phyloP scores from a whole-genome alignment of 2,888 invertebrate species.

The Masnerella sp. region DNA sequence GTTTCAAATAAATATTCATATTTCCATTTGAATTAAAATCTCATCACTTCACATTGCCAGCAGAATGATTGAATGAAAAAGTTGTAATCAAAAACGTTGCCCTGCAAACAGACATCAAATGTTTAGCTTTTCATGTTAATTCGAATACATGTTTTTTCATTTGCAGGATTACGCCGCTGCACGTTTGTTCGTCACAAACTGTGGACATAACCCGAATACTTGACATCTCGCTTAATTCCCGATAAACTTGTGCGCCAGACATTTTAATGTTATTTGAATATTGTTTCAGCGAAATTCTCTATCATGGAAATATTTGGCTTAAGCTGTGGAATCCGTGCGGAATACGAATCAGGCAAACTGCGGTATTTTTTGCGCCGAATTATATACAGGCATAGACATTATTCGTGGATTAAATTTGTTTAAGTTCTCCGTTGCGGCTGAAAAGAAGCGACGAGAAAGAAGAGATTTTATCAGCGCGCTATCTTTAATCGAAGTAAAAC shows the following conservation, averaged over 20 bases:
- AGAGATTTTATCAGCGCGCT: too few relatives aligned
- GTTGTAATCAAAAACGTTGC: too few relatives aligned
- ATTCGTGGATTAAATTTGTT: slow-evolving; percentile 25
- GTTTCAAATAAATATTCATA: too few relatives aligned
- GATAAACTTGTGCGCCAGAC: slow-evolving; percentile 19
- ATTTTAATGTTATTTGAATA: slow-evolving; percentile 34
- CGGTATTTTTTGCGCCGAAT: not conserved
- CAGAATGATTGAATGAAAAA: too few relatives aligned
- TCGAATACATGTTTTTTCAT: slow-evolving; percentile 1
- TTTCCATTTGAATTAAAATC: slow-evolving; percentile 2
- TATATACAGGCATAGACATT: slow-evolving; percentile 1
- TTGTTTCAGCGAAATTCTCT: slow-evolving; percentile 23
- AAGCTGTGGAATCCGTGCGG: slow-evolving; percentile 16
- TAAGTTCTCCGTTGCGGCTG: not conserved
- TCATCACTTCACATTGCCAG: too few relatives aligned
- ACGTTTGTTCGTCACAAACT: slow-evolving; percentile 9
- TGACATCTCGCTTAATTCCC: slow-evolving; percentile 25
- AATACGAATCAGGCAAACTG: slow-evolving; percentile 8
- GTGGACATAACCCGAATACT: slow-evolving; percentile 25
- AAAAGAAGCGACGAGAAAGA: slow-evolving; percentile 1
- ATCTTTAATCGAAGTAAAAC: not conserved
- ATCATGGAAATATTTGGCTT: slow-evolving; percentile 3
- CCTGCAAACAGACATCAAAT: not conserved
- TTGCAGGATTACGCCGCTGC: not conserved
- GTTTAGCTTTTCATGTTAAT: not conserved